Percentiles rank a stretch among this genome's conserved stretches.
These are phyloP conservation scores for Acanthurus lineatus DNA, from an alignment of 2,797 vertebrate genomes.

Conservation along the genomic window DNA sequence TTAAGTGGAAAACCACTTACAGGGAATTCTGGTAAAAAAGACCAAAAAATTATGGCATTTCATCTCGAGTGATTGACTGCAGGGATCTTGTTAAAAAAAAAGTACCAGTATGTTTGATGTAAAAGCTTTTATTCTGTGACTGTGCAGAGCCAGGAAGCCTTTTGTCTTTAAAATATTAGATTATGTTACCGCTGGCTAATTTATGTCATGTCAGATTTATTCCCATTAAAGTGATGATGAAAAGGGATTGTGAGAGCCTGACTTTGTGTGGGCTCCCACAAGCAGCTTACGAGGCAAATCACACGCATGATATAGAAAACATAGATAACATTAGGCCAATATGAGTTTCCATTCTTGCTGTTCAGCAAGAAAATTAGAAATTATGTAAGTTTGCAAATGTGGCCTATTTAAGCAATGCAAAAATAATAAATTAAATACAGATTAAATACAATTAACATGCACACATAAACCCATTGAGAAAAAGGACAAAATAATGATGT, in stretches of 20 bases:
- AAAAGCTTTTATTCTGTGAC: neutral
- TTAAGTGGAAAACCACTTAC: conserved; percentile 10
- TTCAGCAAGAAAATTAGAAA: neutral
- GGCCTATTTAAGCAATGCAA: neutral
- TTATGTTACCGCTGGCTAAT: conserved; percentile 4
- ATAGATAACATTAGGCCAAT: neutral
- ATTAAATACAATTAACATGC: neutral
- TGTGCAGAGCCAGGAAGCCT: neutral
- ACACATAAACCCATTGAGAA: neutral
- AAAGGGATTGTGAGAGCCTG: neutral
- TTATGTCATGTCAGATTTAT: conserved; percentile 22
- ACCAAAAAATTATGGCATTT: neutral
- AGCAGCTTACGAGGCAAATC: neutral
- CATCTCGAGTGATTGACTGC: neutral
- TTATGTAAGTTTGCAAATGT: neutral
- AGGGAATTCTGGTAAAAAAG: neutral
- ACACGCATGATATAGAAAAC: neutral
- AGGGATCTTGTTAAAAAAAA: conserved; percentile 12
- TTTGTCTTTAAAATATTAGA: conserved; percentile 12
- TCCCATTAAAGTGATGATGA: conserved; percentile 16
- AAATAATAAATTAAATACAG: neutral
- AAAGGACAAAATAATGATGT: neutral
- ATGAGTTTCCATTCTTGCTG: neutral
- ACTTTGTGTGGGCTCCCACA: neutral
- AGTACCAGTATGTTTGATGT: neutral